Percentiles rank a stretch among this genome's conserved stretches.
phyloP scores from a whole-genome alignment of 2,797 vertebrate species.

The Rhinatrema bivittatum region DNA sequence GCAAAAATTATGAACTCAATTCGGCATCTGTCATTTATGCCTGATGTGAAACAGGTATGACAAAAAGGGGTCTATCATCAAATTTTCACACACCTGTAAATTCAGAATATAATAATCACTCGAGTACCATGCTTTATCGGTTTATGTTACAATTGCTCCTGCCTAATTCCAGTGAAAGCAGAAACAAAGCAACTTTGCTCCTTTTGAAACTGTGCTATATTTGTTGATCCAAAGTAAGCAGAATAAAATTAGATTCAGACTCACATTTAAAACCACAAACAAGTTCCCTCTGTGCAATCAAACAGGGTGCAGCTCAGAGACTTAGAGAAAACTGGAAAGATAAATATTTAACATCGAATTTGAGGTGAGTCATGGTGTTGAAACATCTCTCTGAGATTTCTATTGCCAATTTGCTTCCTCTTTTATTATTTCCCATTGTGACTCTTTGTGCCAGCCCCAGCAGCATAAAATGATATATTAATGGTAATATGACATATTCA shows the following conservation, averaged over 20 bases:
- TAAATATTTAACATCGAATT: slow-evolving; percentile 36
- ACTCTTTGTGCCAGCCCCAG: too few species aligned
- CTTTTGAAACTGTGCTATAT: slow-evolving; percentile 26
- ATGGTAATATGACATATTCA: too few species aligned
- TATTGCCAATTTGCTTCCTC: not conserved
- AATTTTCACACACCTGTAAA: too few species aligned
- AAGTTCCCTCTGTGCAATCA: slow-evolving; percentile 22
- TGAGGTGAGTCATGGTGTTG: slow-evolving; percentile 35
- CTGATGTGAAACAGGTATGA: too few species aligned
- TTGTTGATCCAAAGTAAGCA: slow-evolving; percentile 36
- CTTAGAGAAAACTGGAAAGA: slow-evolving; percentile 38
- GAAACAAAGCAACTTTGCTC: slow-evolving; percentile 17
- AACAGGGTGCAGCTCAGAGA: too few species aligned
- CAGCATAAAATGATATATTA: too few species aligned
- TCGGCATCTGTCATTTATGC: too few species aligned
- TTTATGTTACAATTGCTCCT: slow-evolving; percentile 30
- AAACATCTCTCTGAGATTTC: slow-evolving; percentile 1
- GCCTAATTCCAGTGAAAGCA: slow-evolving; percentile 29
- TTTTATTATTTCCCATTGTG: slow-evolving; percentile 9
- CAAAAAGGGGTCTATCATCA: too few species aligned
- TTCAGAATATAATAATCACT: too few species aligned
- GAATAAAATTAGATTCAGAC: slow-evolving; percentile 32
- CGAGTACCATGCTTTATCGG: slow-evolving; percentile 33
- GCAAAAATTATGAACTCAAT: too few species aligned
- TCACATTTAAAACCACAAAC: slow-evolving; percentile 31